Percentiles rank a stretch among this genome's conserved stretches.
Evolutionary conservation across 1,140 invertebrate species (phyloP).

Genomic region (Limonius californicus): DNA sequence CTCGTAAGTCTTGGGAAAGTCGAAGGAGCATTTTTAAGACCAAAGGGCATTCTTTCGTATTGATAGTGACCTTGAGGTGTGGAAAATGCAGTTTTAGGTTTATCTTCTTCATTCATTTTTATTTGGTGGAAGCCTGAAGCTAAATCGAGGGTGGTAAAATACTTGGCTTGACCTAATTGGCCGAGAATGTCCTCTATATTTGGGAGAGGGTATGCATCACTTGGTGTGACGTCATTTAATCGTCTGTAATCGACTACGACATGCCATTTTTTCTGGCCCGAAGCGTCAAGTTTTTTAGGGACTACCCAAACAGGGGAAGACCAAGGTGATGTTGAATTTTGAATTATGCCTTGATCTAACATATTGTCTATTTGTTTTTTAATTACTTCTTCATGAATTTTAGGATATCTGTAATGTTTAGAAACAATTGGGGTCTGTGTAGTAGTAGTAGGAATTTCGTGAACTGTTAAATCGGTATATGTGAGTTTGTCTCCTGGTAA

Average conservation of each 20-base stretch:
- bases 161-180: conserved; percentile 45
- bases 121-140: conserved; percentile 53
- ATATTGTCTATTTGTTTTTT: neutral
- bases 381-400: neutral
- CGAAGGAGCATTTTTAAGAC: conserved; percentile 17
- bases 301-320: neutral
- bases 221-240: neutral
- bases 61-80: conserved; percentile 34
- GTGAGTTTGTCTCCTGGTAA: no score
- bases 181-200: conserved; percentile 51
- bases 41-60: conserved; percentile 19
- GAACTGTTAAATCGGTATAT: no score
- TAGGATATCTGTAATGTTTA: neutral
- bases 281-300: neutral
- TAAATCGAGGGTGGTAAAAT: conserved; percentile 52
- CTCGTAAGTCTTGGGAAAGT: conserved; percentile 20
- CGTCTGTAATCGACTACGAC: neutral
- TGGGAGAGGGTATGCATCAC: no score
- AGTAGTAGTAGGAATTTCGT: neutral
- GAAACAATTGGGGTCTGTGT: neutral
- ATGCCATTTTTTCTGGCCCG: neutral
- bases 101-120: conserved; percentile 39
- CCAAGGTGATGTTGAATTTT: neutral
- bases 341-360: neutral
- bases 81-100: conserved; percentile 50